Evolutionary conservation across 1,140 invertebrate genomes (phyloP), one percentile per base, ranked within the genome.

Genomic region (Trichonephila inaurata): DNA sequence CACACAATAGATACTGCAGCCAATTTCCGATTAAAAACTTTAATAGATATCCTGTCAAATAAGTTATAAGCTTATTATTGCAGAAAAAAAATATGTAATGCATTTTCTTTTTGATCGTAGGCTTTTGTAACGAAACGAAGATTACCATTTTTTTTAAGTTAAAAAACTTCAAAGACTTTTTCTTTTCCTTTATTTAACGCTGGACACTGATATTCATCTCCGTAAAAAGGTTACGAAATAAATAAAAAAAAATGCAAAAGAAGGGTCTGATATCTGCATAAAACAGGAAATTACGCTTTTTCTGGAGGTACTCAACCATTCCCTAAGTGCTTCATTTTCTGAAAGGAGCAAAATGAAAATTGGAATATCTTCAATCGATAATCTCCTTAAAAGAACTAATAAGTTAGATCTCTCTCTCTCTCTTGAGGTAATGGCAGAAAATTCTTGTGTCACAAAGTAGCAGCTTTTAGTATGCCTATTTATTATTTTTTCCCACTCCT

Each of bases 261-360:
- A 72, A 89, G 58, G 51, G 14, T 16, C 21, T 44, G 12, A 21
- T n/a, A 66, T 64, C 90, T 69, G 90, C 81, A 82, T 92, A 60
- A 92, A 92, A 81, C 90, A 83, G 90, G 90, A 92, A 85, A 92
- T 92, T 92, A 85, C 90, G 24, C 58, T 92, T 92, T 92, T 91
- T 92, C 33, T 85, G 19, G 8, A 77, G 60, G 77, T 60, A 85
- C 61, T 85, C 28, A 60, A 85, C 33, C 61, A 51, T 83, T 44
- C 2, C 33, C 64, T 92, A 85, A 92, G 89, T 72, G 81, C 28
- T 66, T 92, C 82, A 85, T 92, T 85, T 92, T 85, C 28, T 44
- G n/a, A 12, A 69, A 82, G 19, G 61, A 24, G 21, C 19, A 61
- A 85, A 85, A 92, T 83, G 77, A 92, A 92, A 92, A 92, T 85